phyloP scores from a whole-genome alignment of 2,797 vertebrate genomes.

The Acanthurus lineatus region DNA sequence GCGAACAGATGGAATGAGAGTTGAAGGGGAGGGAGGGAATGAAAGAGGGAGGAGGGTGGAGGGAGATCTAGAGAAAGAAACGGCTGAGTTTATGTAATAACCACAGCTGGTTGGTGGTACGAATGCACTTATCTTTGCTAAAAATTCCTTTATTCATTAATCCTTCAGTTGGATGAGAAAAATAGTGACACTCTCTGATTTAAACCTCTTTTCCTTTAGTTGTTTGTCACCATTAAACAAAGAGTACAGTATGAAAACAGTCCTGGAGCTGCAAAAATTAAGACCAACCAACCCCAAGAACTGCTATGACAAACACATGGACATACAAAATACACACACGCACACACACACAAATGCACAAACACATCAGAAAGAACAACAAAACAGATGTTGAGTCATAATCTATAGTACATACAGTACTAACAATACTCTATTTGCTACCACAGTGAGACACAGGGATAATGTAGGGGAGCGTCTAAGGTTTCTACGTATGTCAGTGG shows the following conservation, averaged over 20 bases:
- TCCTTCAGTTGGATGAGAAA: neutral
- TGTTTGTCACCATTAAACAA: slow-evolving; percentile 3
- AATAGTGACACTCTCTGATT: neutral
- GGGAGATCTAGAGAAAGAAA: slow-evolving; percentile 41
- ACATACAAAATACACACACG: slow-evolving; percentile 39
- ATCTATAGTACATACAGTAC: slow-evolving; percentile 41
- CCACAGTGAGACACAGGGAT: slow-evolving; percentile 64
- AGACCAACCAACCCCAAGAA: slow-evolving; percentile 17
- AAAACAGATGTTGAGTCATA: slow-evolving; percentile 71
- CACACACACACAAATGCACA: slow-evolving; percentile 60
- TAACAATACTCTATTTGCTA: slow-evolving; percentile 57
- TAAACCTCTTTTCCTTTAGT: neutral
- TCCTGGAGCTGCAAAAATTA: slow-evolving; percentile 28
- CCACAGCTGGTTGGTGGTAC: slow-evolving; percentile 40
- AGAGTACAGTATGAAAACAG: neutral
- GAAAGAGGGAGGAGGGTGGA: slow-evolving; percentile 22
- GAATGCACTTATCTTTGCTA: slow-evolving; percentile 9
- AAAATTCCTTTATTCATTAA: slow-evolving; percentile 25
- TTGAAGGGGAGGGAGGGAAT: slow-evolving; percentile 18
- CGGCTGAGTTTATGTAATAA: slow-evolving; percentile 38
- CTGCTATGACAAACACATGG: slow-evolving; percentile 39
- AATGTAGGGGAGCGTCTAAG: slow-evolving; percentile 72
- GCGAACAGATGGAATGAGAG: slow-evolving; percentile 65
- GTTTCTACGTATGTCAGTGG: slow-evolving; percentile 71
- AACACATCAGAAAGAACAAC: slow-evolving; percentile 66